A percentile compares a stretch with the other conserved stretches of the same genome.
Evolutionary conservation across 2,888 invertebrate genomes (phyloP).

Genomic region (Parochlus steinenii): DNA sequence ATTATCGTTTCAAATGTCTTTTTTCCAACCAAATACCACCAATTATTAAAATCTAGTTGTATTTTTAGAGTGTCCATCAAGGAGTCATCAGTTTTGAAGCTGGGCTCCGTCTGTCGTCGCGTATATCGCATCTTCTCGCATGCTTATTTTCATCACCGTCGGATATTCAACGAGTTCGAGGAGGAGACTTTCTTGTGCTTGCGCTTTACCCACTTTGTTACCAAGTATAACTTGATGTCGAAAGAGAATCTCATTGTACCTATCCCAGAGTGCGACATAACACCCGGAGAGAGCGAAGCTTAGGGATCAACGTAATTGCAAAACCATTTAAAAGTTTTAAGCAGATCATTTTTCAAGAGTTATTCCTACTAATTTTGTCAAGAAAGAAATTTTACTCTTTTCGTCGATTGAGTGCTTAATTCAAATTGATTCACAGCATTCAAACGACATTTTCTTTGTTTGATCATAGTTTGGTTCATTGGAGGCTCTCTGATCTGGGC

Average conservation of each 20-base stretch:
- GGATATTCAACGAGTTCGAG: constrained; percentile 96
- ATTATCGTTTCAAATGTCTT: neutral
- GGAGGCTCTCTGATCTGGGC: too few species aligned
- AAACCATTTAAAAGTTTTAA: too few species aligned
- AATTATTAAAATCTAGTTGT: too few species aligned
- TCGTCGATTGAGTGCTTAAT: too few species aligned
- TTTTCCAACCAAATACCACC: too few species aligned
- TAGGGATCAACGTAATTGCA: constrained; percentile 19
- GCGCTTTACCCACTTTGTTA: constrained; percentile 93
- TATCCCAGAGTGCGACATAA: constrained; percentile 54
- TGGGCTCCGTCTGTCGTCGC: constrained; percentile 95
- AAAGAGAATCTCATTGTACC: constrained; percentile 97
- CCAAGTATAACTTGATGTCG: constrained; percentile 95
- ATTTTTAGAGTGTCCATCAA: constrained; percentile 87
- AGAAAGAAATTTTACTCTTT: too few species aligned
- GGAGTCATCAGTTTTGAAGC: constrained; percentile 94
- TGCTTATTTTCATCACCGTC: constrained; percentile 95
- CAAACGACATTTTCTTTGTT: too few species aligned
- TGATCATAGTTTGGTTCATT: too few species aligned
- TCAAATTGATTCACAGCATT: too few species aligned
- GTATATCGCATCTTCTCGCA: constrained; percentile 99
- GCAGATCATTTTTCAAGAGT: too few species aligned
- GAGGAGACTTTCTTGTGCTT: constrained; percentile 89
- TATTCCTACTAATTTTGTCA: too few species aligned
- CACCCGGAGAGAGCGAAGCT: constrained; percentile 35